Evolutionary conservation across 2,888 invertebrate species (phyloP).

Genomic region (Machimus atricapillus): DNA sequence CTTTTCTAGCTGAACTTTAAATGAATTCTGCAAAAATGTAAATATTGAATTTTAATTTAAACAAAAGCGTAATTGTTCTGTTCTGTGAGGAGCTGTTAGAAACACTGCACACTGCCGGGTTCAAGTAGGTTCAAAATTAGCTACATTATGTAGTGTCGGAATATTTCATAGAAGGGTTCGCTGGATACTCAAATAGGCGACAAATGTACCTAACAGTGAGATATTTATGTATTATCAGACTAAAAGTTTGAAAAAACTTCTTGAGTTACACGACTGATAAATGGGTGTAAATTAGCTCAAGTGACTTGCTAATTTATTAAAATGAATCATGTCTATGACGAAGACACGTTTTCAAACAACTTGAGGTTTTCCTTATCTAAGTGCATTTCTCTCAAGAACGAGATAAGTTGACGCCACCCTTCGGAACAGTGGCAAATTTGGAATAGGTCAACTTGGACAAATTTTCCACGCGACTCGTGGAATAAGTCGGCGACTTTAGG

Average conservation of each 20-base stretch:
- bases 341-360: background rate
- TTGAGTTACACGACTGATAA: background rate
- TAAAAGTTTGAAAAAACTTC: background rate
- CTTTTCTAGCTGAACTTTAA: background rate
- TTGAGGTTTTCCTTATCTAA: background rate
- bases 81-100: background rate
- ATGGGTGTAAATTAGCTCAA: background rate
- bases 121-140: background rate
- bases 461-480: background rate
- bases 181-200: too few species aligned
- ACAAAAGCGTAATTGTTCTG: background rate
- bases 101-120: background rate
- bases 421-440: background rate
- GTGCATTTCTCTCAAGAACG: background rate
- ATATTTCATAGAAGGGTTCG: background rate
- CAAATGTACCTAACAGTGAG: background rate
- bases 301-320: background rate
- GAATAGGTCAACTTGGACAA: background rate
- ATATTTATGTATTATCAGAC: background rate
- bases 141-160: background rate
- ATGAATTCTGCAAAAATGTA: background rate
- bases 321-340: background rate
- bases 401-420: background rate
- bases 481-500: background rate
- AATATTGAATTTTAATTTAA: constrained; percentile 24